These are phyloP conservation scores for Drosophila quasianomalipes DNA, from an alignment of 2,888 invertebrate genomes.

Conservation along the genomic window DNA sequence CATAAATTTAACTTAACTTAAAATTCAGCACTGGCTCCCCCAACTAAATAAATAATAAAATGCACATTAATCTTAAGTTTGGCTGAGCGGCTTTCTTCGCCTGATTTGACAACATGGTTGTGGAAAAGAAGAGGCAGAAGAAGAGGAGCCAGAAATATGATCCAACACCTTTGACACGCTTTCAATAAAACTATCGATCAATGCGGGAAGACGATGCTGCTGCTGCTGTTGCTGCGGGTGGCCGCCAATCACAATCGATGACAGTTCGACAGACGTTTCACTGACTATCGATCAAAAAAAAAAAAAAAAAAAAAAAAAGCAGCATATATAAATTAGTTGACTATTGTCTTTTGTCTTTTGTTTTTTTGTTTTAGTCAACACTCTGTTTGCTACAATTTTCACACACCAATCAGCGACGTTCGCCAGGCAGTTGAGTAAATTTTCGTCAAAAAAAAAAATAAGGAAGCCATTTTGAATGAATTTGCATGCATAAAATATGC, in stretches of 20 bases:
- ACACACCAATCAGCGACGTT: slow-evolving; percentile 76
- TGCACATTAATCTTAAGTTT: slow-evolving; percentile 14
- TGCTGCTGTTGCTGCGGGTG: slow-evolving; percentile 24
- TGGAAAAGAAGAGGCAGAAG: background rate
- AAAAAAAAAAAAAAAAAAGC: slow-evolving; percentile 21
- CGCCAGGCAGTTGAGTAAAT: slow-evolving; percentile 48
- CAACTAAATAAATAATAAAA: slow-evolving; percentile 1
- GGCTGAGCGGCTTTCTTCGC: slow-evolving; percentile 1
- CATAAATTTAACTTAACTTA: background rate
- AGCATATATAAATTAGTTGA: slow-evolving; percentile 49
- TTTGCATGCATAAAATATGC: slow-evolving; percentile 67
- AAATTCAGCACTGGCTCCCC: background rate
- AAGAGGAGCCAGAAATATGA: slow-evolving; percentile 10
- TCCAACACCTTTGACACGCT: slow-evolving; percentile 51
- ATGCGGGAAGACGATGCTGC: background rate
- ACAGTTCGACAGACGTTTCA: slow-evolving; percentile 36
- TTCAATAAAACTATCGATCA: slow-evolving; percentile 48
- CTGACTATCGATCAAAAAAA: slow-evolving; percentile 63
- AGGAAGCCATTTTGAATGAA: slow-evolving; percentile 69
- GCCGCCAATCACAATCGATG: slow-evolving; percentile 45
- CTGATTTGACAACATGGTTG: slow-evolving; percentile 11
- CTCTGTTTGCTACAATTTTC: slow-evolving; percentile 63
- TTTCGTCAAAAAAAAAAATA: slow-evolving; percentile 9
- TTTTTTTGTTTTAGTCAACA: background rate
- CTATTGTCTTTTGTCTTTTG: slow-evolving; percentile 16